These are phyloP conservation scores for Sarcophaga bullata DNA, from an alignment of 1,140 invertebrate species.

Conservation along the genomic window DNA sequence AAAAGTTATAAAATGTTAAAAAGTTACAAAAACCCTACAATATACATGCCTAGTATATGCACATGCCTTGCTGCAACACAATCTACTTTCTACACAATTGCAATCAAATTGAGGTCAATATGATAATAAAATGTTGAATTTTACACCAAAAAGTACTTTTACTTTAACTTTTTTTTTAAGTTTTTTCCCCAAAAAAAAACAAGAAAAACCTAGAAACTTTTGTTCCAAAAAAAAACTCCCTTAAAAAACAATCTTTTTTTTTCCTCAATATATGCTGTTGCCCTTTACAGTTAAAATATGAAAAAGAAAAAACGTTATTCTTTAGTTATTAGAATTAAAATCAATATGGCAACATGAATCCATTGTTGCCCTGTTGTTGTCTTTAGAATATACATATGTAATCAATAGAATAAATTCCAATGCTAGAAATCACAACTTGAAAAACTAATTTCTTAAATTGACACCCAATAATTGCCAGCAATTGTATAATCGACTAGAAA, in stretches of 20 bases:
- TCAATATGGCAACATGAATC: no score
- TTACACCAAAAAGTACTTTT: not conserved
- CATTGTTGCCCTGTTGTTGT: no score
- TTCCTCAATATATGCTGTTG: no score
- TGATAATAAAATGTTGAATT: not conserved
- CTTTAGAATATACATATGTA: no score
- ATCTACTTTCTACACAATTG: not conserved
- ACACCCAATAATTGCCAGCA: not conserved
- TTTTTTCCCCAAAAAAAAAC: not conserved
- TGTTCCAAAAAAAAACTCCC: no score
- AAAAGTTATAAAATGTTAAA: not conserved
- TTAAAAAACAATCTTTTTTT: no score
- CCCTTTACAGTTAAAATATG: no score
- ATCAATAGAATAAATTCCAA: not conserved
- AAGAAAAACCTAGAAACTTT: no score
- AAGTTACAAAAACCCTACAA: not conserved
- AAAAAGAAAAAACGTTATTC: no score
- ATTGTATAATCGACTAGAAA: not conserved
- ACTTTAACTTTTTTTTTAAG: not conserved
- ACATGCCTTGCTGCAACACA: not conserved
- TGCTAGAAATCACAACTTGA: not conserved
- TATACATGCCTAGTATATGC: no score
- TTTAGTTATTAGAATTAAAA: no score
- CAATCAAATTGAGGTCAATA: constrained; percentile 14
- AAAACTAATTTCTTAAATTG: not conserved